phyloP scores from a whole-genome alignment of 2,888 invertebrate species.

The Cetonia aurata region DNA sequence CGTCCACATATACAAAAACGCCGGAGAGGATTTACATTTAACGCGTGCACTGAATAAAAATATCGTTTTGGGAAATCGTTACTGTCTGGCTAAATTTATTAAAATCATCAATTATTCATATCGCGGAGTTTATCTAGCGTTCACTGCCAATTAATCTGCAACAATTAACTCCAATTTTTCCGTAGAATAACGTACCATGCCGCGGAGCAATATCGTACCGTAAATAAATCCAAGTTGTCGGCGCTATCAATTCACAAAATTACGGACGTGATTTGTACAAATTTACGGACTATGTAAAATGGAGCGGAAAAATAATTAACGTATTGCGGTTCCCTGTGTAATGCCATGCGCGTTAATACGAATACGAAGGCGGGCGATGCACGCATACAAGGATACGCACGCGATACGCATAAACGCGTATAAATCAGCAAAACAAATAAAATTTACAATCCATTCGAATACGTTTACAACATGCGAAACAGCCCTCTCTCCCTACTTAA shows the following conservation, averaged over 20 bases:
- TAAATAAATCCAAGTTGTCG: slow-evolving; percentile 33
- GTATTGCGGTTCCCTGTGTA: slow-evolving; percentile 31
- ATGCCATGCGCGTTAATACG: slow-evolving; percentile 40
- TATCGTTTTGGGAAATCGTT: no score
- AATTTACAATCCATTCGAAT: slow-evolving; percentile 44
- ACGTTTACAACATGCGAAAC: slow-evolving; percentile 42
- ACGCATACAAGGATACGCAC: background rate
- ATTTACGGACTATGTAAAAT: slow-evolving; percentile 37
- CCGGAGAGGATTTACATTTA: no score
- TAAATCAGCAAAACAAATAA: slow-evolving; percentile 46
- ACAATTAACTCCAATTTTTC: no score
- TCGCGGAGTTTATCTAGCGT: no score
- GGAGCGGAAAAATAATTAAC: slow-evolving; percentile 36
- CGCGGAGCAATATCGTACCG: background rate
- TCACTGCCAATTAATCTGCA: no score
- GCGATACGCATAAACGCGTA: slow-evolving; percentile 18
- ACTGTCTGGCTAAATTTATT: no score
- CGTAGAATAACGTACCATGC: no score
- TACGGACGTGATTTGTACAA: slow-evolving; percentile 29
- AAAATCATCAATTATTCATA: no score
- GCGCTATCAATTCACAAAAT: slow-evolving; percentile 34
- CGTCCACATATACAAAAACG: no score
- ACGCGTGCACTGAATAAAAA: no score
- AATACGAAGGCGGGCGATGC: slow-evolving; percentile 15
- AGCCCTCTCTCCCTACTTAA: slow-evolving; percentile 34